These are phyloP conservation scores for Artibeus jamaicensis DNA, from an alignment of 2,797 vertebrate genomes.

Conservation along the genomic window DNA sequence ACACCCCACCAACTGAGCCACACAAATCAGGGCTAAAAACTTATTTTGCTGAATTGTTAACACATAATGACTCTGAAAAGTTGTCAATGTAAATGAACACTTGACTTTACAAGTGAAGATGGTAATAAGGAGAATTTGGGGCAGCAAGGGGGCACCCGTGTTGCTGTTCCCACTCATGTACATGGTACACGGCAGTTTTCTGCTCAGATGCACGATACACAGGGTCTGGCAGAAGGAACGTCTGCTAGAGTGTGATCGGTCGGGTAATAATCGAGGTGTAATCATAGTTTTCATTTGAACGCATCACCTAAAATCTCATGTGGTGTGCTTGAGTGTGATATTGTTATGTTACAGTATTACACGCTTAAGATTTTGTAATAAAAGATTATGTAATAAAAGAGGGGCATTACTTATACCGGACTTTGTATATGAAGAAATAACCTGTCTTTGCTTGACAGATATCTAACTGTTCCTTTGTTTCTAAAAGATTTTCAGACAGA, in stretches of 20 bases:
- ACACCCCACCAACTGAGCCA: background rate
- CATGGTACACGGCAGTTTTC: conserved; percentile 52
- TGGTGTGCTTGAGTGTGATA: too few species aligned
- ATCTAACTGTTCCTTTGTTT: conserved; percentile 74
- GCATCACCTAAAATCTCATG: too few species aligned
- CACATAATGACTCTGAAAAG: conserved; percentile 44
- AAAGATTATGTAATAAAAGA: too few species aligned
- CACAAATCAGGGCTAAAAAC: background rate
- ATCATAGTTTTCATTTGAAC: too few species aligned
- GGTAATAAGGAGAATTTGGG: conserved; percentile 18
- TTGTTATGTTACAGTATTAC: too few species aligned
- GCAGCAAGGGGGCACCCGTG: background rate
- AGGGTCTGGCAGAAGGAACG: background rate
- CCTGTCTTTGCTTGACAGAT: conserved; percentile 54
- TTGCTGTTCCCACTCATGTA: conserved; percentile 67
- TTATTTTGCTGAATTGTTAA: conserved; percentile 54
- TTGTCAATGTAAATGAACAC: conserved; percentile 49
- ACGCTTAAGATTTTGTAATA: too few species aligned
- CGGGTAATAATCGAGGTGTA: too few species aligned
- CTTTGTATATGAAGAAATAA: conserved; percentile 59
- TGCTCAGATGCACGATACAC: conserved; percentile 49
- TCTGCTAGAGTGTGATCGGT: too few species aligned
- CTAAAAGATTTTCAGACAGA: conserved; percentile 63
- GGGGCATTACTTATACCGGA: too few species aligned
- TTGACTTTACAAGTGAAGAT: conserved; percentile 48